These are phyloP conservation scores for Girardia tigrina DNA, from an alignment of 2,888 invertebrate species.

Conservation along the genomic window DNA sequence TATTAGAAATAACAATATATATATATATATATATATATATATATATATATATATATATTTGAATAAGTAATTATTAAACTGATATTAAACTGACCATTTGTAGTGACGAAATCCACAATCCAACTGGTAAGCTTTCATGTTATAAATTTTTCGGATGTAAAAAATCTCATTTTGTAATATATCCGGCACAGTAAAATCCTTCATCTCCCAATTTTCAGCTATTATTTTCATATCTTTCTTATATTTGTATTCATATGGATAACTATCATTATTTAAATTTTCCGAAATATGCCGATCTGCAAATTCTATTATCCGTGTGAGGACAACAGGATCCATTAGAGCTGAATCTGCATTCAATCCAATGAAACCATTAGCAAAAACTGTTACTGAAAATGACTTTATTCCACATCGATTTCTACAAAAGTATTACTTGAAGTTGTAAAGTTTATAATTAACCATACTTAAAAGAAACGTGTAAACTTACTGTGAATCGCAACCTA, in stretches of 20 bases:
- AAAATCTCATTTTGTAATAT: not conserved
- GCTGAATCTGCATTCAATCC: not conserved
- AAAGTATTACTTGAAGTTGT: no score
- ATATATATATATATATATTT: not conserved
- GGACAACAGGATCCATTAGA: not conserved
- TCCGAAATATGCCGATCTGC: not conserved
- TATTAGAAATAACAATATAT: not conserved
- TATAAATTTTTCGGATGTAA: not conserved
- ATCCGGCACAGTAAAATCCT: not conserved
- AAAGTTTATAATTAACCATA: no score
- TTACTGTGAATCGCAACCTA: not conserved
- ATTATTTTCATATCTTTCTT: not conserved
- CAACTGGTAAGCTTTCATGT: constrained; percentile 4
- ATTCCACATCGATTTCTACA: not conserved
- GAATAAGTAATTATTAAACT: not conserved
- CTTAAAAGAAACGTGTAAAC: no score
- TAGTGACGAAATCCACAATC: not conserved
- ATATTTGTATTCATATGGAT: not conserved
- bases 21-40: not conserved
- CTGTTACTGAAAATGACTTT: not conserved
- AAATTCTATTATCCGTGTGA: not conserved
- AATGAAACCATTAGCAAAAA: not conserved
- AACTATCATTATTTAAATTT: not conserved
- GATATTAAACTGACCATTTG: constrained; percentile 1
- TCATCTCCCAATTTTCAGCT: not conserved